A percentile compares a stretch with the other conserved stretches of the same genome.
phyloP scores from a whole-genome alignment of 2,113 vertebrate species.

The Tautogolabrus adspersus region DNA sequence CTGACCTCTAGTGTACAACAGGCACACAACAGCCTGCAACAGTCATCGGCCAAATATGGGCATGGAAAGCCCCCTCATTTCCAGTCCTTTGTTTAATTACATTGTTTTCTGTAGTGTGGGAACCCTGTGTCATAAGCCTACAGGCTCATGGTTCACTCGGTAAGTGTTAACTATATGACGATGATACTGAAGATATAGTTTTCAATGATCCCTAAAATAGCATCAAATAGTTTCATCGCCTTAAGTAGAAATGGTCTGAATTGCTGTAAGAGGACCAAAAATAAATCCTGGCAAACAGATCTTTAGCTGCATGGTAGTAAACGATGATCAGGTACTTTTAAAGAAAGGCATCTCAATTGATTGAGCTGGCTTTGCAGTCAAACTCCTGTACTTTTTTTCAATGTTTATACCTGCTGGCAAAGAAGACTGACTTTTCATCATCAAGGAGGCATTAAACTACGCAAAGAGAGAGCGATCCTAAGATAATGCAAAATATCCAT shows the following conservation, averaged over 20 bases:
- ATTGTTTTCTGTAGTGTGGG: slow-evolving; percentile 34
- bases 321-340: slow-evolving; percentile 24
- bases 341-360: slow-evolving; percentile 7
- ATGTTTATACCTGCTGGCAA: not conserved
- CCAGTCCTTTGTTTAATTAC: not conserved
- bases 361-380: not conserved
- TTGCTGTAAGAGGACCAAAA: slow-evolving; percentile 36
- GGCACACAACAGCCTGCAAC: not conserved
- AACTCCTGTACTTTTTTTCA: too few relatives aligned
- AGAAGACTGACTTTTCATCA: not conserved
- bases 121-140: slow-evolving; percentile 5
- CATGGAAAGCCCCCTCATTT: slow-evolving; percentile 34
- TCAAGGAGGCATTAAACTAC: too few relatives aligned
- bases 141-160: not conserved
- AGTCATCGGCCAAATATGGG: slow-evolving; percentile 6
- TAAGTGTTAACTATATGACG: slow-evolving; percentile 17
- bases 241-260: slow-evolving; percentile 63
- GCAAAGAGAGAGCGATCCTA: too few relatives aligned
- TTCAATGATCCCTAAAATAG: slow-evolving; percentile 61
- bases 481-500: too few relatives aligned
- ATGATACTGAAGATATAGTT: slow-evolving; percentile 25
- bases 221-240: slow-evolving; percentile 57
- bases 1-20: slow-evolving; percentile 56
- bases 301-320: slow-evolving; percentile 15
- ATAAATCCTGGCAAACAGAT: slow-evolving; percentile 39